Conservation (phyloP, 2,113 vertebrate species). For the Falco punctatus region DNA sequence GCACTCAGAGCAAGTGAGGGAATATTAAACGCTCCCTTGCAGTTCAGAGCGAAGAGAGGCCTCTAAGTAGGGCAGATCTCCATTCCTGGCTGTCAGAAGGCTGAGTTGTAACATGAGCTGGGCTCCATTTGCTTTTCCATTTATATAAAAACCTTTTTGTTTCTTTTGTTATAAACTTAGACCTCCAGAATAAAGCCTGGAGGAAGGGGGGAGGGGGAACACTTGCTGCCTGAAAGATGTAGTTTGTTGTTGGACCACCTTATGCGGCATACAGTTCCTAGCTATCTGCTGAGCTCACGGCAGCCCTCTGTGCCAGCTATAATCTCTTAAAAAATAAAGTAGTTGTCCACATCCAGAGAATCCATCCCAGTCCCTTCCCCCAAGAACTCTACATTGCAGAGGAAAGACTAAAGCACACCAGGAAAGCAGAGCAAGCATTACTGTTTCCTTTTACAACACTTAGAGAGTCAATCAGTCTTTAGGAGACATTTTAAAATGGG, state of each 20-base stretch:
- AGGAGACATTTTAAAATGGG: background rate
- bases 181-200: conserved; percentile 58
- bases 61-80: conserved; percentile 60
- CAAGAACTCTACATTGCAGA: background rate
- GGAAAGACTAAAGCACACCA: background rate
- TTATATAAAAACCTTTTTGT: conserved; percentile 71
- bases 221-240: conserved; percentile 33
- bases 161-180: conserved; percentile 70
- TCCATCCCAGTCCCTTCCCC: background rate
- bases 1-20: conserved; percentile 36
- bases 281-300: background rate
- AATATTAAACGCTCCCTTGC: conserved; percentile 41
- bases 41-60: conserved; percentile 54
- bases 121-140: conserved; percentile 66
- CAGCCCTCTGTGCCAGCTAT: background rate
- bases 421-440: background rate
- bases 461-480: background rate
- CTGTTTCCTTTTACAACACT: background rate
- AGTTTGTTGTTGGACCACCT: conserved; percentile 13
- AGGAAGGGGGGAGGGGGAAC: conserved; percentile 33
- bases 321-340: background rate
- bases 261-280: background rate
- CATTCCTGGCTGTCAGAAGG: conserved; percentile 62
- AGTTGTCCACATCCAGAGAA: background rate
- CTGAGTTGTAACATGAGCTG: conserved; percentile 67